Evolutionary conservation across 2,113 vertebrate genomes (phyloP).

Genomic region (Miniopterus natalensis): DNA sequence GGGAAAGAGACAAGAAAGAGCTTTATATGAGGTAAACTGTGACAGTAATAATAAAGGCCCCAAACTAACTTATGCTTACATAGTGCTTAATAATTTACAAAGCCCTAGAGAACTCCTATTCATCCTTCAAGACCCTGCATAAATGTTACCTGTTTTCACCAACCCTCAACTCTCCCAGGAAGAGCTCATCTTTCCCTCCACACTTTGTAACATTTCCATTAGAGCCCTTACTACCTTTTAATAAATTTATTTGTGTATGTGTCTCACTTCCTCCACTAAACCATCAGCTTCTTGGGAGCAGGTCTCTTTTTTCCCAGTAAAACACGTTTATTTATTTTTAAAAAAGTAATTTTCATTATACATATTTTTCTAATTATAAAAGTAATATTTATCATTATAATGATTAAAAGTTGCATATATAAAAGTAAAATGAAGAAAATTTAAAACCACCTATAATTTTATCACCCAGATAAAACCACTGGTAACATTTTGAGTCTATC

Average conservation of each 20-base stretch:
- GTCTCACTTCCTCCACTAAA: conserved; percentile 62
- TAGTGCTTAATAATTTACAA: conserved; percentile 65
- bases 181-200: conserved; percentile 51
- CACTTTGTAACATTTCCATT: conserved; percentile 11
- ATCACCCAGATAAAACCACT: conserved; percentile 42
- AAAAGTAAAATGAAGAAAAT: conserved; percentile 19
- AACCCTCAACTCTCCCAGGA: conserved; percentile 40
- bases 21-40: conserved; percentile 68
- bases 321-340: conserved; percentile 37
- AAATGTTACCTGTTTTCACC: conserved; percentile 61
- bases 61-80: conserved; percentile 49
- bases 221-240: neutral
- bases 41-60: conserved; percentile 58
- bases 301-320: conserved; percentile 57
- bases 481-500: neutral
- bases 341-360: conserved; percentile 63
- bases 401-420: neutral
- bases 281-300: neutral
- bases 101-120: conserved; percentile 73
- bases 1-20: conserved; percentile 75
- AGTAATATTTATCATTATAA: conserved; percentile 4
- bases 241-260: conserved; percentile 25
- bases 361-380: conserved; percentile 47
- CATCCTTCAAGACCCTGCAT: conserved; percentile 59
- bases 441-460: conserved; percentile 26